Percentiles rank a stretch among this genome's conserved stretches.
Conservation (phyloP, 1,140 invertebrate species). For the Harpegnathos saltator region DNA sequence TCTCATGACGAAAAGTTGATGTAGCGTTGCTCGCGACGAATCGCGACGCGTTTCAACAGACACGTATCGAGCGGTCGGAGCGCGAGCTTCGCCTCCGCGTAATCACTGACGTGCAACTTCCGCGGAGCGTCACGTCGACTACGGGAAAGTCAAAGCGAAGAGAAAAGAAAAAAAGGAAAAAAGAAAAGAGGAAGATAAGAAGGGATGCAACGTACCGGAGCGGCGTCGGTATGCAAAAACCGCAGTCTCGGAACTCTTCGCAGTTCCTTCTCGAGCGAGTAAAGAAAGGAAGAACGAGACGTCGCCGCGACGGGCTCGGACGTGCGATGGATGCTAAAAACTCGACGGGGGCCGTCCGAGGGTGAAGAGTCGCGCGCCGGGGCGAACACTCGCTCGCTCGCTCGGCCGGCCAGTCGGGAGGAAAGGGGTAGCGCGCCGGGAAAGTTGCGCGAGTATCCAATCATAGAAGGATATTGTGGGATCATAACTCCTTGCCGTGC, state of each 20-base stretch:
- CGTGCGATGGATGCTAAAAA: conserved; percentile 69
- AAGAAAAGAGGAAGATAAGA: too few relatives aligned
- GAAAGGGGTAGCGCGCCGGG: conserved; percentile 19
- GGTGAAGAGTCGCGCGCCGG: conserved; percentile 23
- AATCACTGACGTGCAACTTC: too few relatives aligned
- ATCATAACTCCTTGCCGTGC: conserved; percentile 75
- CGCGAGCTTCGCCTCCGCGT: too few relatives aligned
- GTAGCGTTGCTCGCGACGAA: too few relatives aligned
- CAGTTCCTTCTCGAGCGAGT: too few relatives aligned
- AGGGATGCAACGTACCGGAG: too few relatives aligned
- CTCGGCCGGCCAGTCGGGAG: conserved; percentile 29
- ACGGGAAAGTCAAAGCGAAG: not conserved
- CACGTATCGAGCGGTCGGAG: too few relatives aligned
- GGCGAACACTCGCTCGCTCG: not conserved
- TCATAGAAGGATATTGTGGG: conserved; percentile 80
- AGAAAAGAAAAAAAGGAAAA: not conserved
- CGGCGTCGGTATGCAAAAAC: too few relatives aligned
- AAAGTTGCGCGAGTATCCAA: conserved; percentile 78
- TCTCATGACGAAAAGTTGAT: too few relatives aligned
- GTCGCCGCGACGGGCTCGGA: conserved; percentile 59
- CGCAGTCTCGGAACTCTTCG: too few relatives aligned
- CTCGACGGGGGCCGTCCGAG: conserved; percentile 20
- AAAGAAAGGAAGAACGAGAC: conserved; percentile 38
- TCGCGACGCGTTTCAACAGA: too few relatives aligned
- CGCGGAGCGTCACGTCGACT: too few relatives aligned